A percentile compares a stretch with the other conserved stretches of the same genome.
Conservation (phyloP, 2,113 vertebrate genomes). For the Salminus brasiliensis region DNA sequence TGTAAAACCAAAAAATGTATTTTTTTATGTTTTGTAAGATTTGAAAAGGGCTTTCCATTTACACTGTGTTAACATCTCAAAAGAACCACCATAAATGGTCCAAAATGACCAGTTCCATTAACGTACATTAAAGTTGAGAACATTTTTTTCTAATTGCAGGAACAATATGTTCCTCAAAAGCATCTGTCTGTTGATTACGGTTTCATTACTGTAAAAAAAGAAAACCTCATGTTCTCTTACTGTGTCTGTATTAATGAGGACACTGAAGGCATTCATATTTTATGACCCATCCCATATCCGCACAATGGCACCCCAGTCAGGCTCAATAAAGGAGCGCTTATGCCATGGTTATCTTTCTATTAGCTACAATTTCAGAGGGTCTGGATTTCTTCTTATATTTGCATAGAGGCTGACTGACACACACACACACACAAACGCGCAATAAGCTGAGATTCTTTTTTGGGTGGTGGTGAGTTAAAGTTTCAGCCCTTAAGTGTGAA, state of each 20-base stretch:
- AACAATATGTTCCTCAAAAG: slow-evolving; percentile 22
- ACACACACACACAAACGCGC: background rate
- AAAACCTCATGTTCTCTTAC: slow-evolving; percentile 28
- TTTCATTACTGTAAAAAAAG: slow-evolving; percentile 22
- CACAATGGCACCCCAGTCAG: slow-evolving; percentile 91
- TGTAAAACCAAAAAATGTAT: background rate
- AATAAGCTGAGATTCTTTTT: slow-evolving; percentile 45
- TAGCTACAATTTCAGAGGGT: slow-evolving; percentile 38
- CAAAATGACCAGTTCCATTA: too few relatives aligned
- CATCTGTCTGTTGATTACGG: background rate
- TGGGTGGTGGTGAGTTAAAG: slow-evolving; percentile 19
- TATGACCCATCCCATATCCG: slow-evolving; percentile 86
- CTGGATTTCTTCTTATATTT: slow-evolving; percentile 33
- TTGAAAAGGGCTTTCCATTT: too few relatives aligned
- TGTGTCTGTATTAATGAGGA: slow-evolving; percentile 66
- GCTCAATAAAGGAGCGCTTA: slow-evolving; percentile 91
- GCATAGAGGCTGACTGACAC: slow-evolving; percentile 17
- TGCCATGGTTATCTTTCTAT: slow-evolving; percentile 79
- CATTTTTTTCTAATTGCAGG: background rate
- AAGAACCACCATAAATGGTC: too few relatives aligned
- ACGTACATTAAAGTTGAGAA: too few relatives aligned
- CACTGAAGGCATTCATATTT: slow-evolving; percentile 94
- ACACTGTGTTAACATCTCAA: too few relatives aligned
- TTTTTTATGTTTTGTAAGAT: background rate
- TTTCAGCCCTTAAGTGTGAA: slow-evolving; percentile 15